Conservation (phyloP, 2,797 vertebrate species). For the Simalia tracyae region DNA sequence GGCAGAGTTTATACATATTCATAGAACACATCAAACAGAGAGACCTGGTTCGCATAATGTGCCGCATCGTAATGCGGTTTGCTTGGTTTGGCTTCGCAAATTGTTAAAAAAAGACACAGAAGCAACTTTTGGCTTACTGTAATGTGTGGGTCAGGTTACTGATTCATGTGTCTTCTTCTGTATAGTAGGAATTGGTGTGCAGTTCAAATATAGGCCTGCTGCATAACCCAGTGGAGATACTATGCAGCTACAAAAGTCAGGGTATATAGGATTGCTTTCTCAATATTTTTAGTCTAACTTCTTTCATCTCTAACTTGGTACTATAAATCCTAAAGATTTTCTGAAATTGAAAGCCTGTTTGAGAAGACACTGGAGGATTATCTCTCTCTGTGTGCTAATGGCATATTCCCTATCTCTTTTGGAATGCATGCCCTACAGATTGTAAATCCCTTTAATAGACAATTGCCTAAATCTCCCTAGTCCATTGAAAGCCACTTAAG, state of each 20-base stretch:
- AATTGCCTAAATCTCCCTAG: conserved; percentile 20
- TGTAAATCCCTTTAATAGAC: not conserved
- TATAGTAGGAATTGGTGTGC: not conserved
- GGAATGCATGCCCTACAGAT: not conserved
- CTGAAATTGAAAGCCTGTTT: conserved; percentile 25
- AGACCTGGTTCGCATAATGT: not conserved
- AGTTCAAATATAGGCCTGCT: not conserved
- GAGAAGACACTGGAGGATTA: conserved; percentile 1
- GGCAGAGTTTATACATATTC: conserved; percentile 8
- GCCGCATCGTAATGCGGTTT: not conserved
- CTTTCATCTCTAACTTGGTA: conserved; percentile 27
- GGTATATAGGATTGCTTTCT: not conserved
- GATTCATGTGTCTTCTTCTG: not conserved
- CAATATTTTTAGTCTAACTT: conserved; percentile 27
- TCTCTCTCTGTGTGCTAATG: not conserved
- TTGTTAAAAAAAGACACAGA: not conserved
- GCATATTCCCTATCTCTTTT: not conserved
- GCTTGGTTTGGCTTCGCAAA: not conserved
- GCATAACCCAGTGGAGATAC: not conserved
- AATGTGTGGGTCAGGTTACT: not conserved
- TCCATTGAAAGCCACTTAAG: conserved; percentile 1
- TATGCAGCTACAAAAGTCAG: not conserved
- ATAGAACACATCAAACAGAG: conserved; percentile 4
- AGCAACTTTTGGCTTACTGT: not conserved
- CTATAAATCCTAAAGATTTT: conserved; percentile 33